Percentiles rank a stretch among this genome's conserved stretches.
Conservation (phyloP, 2,113 vertebrate genomes). For the Okapia johnstoni region DNA sequence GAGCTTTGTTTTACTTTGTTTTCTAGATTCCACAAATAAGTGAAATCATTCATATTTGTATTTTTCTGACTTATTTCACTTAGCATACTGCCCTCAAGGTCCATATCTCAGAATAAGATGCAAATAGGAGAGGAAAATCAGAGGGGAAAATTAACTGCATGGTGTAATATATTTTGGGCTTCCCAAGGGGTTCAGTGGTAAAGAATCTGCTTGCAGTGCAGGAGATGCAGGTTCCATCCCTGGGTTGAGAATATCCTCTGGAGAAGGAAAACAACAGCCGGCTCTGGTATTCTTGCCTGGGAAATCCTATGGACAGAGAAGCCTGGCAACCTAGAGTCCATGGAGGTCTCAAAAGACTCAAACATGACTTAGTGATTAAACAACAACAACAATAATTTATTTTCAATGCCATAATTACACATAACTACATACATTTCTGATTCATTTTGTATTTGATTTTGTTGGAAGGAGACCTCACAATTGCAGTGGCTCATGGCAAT, state of each 20-base stretch:
- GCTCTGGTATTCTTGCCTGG: not conserved
- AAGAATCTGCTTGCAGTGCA: not conserved
- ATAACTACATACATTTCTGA: not conserved
- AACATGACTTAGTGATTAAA: not conserved
- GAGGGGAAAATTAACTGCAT: not conserved
- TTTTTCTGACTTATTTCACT: not conserved
- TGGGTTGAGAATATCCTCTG: not conserved
- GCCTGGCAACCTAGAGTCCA: not conserved
- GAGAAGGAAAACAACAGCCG: not conserved
- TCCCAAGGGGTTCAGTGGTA: not conserved
- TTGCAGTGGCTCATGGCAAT: not conserved
- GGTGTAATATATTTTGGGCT: not conserved
- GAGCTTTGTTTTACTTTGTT: not conserved
- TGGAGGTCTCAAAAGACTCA: not conserved
- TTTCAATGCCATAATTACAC: not conserved
- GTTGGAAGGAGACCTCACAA: not conserved
- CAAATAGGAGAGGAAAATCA: not conserved
- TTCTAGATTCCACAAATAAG: not conserved
- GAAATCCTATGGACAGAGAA: not conserved
- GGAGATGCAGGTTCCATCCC: not conserved
- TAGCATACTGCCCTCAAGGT: not conserved
- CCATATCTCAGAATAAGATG: not conserved
- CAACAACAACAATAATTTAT: not conserved
- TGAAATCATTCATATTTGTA: not conserved
- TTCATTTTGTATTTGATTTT: not conserved